Evolutionary conservation across 2,888 invertebrate species (phyloP), one percentile per base, ranked within the genome.

Genomic region (Dolichomitus sp.): DNA sequence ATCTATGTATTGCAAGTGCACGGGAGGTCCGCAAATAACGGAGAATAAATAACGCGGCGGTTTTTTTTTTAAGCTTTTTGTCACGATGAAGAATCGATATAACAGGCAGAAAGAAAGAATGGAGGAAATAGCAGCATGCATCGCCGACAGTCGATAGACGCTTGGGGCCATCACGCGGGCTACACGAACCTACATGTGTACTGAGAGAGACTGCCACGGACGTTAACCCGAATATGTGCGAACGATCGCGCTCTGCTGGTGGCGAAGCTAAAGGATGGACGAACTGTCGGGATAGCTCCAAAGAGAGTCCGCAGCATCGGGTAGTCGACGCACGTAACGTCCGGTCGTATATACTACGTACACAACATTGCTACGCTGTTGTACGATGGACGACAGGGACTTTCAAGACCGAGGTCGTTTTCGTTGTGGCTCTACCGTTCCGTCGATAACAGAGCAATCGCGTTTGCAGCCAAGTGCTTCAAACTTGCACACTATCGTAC

Each of bases 171-270:
- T 45, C 48, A 23, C 61, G 63, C 42, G 57, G 42, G 33, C 54
- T 33, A n/a, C 45, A 23, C 27, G 23, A n/a, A 23, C 23, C 19
- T 37, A 48, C 48, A 48, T 45, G 23, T 19, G 61, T 57, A 27
- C 27, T 52, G 59, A 68, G 63, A 75, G 42, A 73, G 45, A 61
- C 40, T 48, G 45, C 50, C 73, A 82, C 80, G 79, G 79, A 80
- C 84, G 72, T 84, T 83, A 83, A 84, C 84, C 84, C 83, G 84
- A 84, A 84, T 84, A 84, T 84, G 84, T 81, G 84, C 80, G 80
- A 84, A 83, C 77, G 81, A 83, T 78, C 83, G 83, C 68, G 48
- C 75, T 73, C 61, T 72, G 79, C 54, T 63, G 75, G 63, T 73
- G 70, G 76, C 81, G 63, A 73, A 63, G 61, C 54, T 65, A 66